These are phyloP conservation scores for Gasteruption jaculator DNA, from an alignment of 2,888 invertebrate species.

Conservation along the genomic window DNA sequence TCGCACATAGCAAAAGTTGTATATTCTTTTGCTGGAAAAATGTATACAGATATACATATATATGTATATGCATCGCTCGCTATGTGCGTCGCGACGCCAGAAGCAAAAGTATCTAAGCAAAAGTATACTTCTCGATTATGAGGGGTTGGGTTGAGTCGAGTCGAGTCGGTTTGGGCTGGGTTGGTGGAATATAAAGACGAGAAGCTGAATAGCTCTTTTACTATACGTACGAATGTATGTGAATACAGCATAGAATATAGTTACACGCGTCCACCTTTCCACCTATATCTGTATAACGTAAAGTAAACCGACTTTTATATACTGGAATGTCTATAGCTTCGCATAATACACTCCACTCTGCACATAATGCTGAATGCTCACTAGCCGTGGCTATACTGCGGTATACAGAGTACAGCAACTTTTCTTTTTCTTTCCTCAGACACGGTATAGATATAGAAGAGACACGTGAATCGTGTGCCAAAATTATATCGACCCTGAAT, in stretches of 20 bases:
- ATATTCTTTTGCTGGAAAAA: no score
- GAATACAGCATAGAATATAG: conserved; percentile 15
- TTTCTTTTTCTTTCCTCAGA: no score
- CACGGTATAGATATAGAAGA: conserved; percentile 23
- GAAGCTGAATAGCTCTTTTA: conserved; percentile 30
- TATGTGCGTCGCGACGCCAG: no score
- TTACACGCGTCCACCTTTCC: conserved; percentile 21
- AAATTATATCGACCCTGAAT: conserved; percentile 45
- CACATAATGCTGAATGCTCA: conserved; percentile 36
- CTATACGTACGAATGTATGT: conserved; percentile 14
- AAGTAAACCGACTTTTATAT: conserved; percentile 47
- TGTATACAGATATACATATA: no score
- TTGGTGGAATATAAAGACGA: conserved; percentile 26
- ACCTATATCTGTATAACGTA: conserved; percentile 34
- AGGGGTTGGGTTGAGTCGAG: no score
- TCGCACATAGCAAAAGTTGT: no score
- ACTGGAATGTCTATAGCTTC: conserved; percentile 32
- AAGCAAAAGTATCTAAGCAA: no score
- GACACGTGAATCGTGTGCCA: conserved; percentile 40
- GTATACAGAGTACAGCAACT: conserved; percentile 16
- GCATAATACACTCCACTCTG: conserved; percentile 36
- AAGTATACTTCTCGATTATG: no score
- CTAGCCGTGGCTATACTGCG: conserved; percentile 24
- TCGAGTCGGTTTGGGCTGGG: no score
- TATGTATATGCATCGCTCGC: no score